phyloP scores from a whole-genome alignment of 2,797 vertebrate species.

The Platalea minor region DNA sequence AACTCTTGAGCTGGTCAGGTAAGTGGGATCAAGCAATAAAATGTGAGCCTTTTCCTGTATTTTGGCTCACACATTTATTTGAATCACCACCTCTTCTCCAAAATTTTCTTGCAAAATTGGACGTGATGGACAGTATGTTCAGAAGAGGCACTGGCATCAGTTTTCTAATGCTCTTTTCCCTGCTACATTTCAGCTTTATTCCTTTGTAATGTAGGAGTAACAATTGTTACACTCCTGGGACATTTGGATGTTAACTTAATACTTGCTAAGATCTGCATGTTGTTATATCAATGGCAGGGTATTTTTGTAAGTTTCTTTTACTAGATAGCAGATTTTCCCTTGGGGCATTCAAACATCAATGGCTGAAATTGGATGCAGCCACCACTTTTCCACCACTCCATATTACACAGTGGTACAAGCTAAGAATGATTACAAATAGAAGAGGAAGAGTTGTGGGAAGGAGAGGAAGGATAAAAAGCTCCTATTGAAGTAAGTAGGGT shows the following conservation, averaged over 20 bases:
- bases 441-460: not conserved
- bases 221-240: not conserved
- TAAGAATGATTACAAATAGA: not conserved
- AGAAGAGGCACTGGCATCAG: not conserved
- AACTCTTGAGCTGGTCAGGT: not conserved
- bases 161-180: not conserved
- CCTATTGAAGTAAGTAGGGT: not conserved
- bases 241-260: not conserved
- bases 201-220: not conserved
- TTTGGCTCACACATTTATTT: not conserved
- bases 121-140: not conserved
- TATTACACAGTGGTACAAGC: not conserved
- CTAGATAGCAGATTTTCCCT: not conserved
- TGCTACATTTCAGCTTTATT: not conserved
- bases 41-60: not conserved
- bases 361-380: not conserved
- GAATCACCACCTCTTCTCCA: not conserved
- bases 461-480: not conserved
- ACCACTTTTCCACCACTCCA: not conserved
- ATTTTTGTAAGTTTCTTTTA: not conserved
- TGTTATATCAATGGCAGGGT: not conserved
- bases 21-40: not conserved
- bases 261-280: not conserved
- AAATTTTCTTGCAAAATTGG: not conserved
- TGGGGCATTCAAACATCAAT: not conserved